These are phyloP conservation scores for Thamnophis sirtalis DNA, from an alignment of 2,113 vertebrate genomes.

Conservation along the genomic window DNA sequence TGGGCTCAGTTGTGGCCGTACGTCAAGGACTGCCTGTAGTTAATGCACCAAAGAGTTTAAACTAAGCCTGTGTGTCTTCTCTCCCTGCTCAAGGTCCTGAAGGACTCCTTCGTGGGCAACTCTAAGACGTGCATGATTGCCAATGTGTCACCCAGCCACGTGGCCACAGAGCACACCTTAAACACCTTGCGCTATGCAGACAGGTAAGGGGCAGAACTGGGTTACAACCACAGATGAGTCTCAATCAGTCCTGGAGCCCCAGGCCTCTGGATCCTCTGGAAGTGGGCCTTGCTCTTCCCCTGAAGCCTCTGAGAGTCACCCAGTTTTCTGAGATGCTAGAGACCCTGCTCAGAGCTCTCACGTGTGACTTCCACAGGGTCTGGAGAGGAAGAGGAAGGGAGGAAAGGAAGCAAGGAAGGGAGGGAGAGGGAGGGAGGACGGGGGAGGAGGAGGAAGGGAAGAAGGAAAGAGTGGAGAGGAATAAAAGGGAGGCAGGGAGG, in stretches of 20 bases:
- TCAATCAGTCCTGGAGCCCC: too few species aligned
- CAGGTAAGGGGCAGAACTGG: conserved; percentile 69
- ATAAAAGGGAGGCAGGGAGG: too few species aligned
- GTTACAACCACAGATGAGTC: too few species aligned
- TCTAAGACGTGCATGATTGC: conserved; percentile 94
- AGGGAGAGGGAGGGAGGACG: too few species aligned
- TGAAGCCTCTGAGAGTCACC: too few species aligned
- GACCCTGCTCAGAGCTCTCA: too few species aligned
- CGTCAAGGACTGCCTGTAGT: background rate
- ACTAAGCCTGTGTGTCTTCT: background rate
- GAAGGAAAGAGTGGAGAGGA: too few species aligned
- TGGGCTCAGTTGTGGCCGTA: background rate
- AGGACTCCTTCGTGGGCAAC: conserved; percentile 90
- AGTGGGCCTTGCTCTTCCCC: too few species aligned
- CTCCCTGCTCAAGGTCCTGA: conserved; percentile 76
- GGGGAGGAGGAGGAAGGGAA: too few species aligned
- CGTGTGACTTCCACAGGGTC: background rate
- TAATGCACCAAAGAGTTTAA: background rate
- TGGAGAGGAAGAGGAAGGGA: background rate
- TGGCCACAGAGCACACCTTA: conserved; percentile 85
- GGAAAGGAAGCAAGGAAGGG: too few species aligned
- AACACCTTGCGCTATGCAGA: conserved; percentile 92
- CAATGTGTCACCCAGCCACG: conserved; percentile 84
- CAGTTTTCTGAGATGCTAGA: background rate
- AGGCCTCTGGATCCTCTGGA: background rate